Conservation (phyloP, 2,888 invertebrate genomes). For the Colletes collaris region DNA sequence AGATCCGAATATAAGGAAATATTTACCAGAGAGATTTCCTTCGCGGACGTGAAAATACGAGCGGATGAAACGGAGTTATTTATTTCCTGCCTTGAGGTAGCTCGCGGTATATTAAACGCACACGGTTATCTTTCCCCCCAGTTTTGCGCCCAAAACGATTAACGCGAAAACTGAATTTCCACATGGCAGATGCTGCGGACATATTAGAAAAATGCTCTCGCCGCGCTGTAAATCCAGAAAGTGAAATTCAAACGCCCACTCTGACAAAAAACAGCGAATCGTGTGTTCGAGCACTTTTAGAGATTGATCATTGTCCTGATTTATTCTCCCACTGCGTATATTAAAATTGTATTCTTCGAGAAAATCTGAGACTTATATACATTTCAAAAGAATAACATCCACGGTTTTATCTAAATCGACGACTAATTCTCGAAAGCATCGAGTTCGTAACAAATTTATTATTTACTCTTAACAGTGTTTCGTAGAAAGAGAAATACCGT, state of each 20-base stretch:
- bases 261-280: neutral
- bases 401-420: too few species aligned
- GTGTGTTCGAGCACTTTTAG: neutral
- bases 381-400: too few species aligned
- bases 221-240: conserved; percentile 6
- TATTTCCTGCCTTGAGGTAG: conserved; percentile 42
- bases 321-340: too few species aligned
- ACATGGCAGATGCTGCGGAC: conserved; percentile 32
- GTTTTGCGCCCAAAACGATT: conserved; percentile 27
- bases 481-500: too few species aligned
- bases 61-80: conserved; percentile 46
- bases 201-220: conserved; percentile 26
- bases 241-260: neutral
- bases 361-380: too few species aligned
- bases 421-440: too few species aligned
- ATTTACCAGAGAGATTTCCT: conserved; percentile 18
- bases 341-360: too few species aligned
- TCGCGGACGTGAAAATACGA: conserved; percentile 26
- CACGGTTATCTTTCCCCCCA: conserved; percentile 39
- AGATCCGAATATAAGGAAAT: conserved; percentile 29
- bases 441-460: too few species aligned
- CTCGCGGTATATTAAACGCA: conserved; percentile 48
- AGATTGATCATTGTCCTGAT: too few species aligned
- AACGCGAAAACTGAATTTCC: conserved; percentile 20
- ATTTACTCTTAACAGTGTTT: too few species aligned